A percentile compares a stretch with the other conserved stretches of the same genome.
Conservation (phyloP, 2,888 invertebrate species). For the Willowsia nigromaculata region DNA sequence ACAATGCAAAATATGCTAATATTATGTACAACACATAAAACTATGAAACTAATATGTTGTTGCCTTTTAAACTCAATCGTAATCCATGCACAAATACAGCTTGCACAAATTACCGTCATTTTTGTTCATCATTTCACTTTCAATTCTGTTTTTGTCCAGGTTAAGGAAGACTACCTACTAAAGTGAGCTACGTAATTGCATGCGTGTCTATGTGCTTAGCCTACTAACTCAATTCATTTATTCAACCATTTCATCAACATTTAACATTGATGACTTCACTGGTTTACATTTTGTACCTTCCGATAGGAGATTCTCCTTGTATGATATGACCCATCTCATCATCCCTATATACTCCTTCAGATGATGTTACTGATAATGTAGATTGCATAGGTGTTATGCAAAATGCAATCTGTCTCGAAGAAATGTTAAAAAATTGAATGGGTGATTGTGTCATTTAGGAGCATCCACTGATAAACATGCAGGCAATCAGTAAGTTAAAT, state of each 20-base stretch:
- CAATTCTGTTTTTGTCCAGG: slow-evolving; percentile 44
- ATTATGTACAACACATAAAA: background rate
- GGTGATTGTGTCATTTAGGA: slow-evolving; percentile 34
- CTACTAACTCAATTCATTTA: background rate
- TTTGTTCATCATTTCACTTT: slow-evolving; percentile 13
- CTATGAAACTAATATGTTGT: background rate
- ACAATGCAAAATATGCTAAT: slow-evolving; percentile 1
- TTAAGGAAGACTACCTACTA: slow-evolving; percentile 33
- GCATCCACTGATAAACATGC: background rate
- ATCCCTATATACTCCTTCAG: background rate
- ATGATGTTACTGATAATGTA: background rate
- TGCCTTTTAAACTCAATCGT: background rate
- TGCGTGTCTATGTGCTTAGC: background rate
- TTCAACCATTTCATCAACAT: background rate
- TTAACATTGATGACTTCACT: background rate
- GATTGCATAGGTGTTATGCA: background rate
- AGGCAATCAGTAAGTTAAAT: background rate
- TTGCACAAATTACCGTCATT: background rate
- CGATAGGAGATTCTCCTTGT: no score
- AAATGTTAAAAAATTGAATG: slow-evolving; percentile 26
- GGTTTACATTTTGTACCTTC: no score
- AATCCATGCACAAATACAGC: background rate
- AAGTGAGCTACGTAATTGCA: background rate
- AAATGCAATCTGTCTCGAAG: background rate
- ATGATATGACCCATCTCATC: background rate